phyloP scores from a whole-genome alignment of 2,113 vertebrate genomes.

The Nerophis ophidion region DNA sequence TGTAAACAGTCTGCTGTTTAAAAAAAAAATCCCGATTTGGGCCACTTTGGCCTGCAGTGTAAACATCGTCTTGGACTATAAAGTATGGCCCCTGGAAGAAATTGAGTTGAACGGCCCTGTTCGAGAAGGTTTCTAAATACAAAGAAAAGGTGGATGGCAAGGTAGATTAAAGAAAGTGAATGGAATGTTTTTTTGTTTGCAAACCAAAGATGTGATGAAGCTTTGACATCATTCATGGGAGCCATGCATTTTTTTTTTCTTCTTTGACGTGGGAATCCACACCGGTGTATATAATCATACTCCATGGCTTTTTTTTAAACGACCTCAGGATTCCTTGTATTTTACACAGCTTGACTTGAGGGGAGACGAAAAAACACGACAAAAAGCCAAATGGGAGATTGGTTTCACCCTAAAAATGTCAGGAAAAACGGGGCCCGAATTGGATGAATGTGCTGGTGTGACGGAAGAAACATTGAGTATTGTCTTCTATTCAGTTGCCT shows the following conservation, averaged over 20 bases:
- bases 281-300: constrained; percentile 38
- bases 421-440: constrained; percentile 30
- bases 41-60: no score
- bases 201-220: constrained; percentile 50
- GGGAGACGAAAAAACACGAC: constrained; percentile 30
- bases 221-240: constrained; percentile 30
- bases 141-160: no score
- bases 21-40: no score
- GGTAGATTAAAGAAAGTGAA: constrained; percentile 39
- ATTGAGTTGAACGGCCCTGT: no score
- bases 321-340: constrained; percentile 25
- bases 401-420: constrained; percentile 40
- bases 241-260: not conserved
- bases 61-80: no score
- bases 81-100: no score
- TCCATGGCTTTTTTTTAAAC: constrained; percentile 14
- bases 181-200: constrained; percentile 39
- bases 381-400: constrained; percentile 28
- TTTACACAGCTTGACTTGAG: constrained; percentile 40
- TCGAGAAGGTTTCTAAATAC: no score
- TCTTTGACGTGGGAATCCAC: constrained; percentile 24
- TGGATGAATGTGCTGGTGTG: constrained; percentile 60
- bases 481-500: constrained; percentile 71
- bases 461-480: constrained; percentile 56
- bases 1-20: no score